Evolutionary conservation across 64 coral and sea anemone species (phyloP).

Genomic region (Pocillopora damicornis): DNA sequence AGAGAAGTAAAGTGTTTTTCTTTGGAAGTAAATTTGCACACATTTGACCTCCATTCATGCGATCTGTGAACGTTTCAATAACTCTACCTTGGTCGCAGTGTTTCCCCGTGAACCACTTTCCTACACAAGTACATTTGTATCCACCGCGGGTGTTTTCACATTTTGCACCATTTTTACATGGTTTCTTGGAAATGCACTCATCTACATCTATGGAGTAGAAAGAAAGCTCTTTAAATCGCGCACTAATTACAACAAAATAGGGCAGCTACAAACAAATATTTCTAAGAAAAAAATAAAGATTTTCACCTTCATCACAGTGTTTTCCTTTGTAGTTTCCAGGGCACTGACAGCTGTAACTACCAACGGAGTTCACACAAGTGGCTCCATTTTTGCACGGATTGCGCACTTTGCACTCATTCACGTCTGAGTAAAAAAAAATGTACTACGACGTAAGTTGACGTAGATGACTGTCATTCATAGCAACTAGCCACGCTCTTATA

Average conservation of each 20-base stretch:
- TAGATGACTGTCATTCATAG: not conserved
- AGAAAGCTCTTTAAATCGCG: not conserved
- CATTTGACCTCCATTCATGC: no score
- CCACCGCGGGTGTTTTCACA: not conserved
- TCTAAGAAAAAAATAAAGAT: not conserved
- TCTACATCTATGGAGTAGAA: not conserved
- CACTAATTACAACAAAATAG: no score
- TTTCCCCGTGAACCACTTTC: not conserved
- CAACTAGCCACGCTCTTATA: no score
- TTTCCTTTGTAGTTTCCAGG: slow-evolving; percentile 24
- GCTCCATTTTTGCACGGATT: slow-evolving; percentile 25
- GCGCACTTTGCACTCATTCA: slow-evolving; percentile 8
- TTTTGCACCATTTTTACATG: not conserved
- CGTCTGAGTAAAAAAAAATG: not conserved
- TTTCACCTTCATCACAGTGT: slow-evolving; percentile 20
- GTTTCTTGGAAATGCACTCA: not conserved
- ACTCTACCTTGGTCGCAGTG: not conserved
- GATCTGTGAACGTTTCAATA: no score
- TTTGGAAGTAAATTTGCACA: no score
- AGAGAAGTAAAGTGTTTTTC: no score
- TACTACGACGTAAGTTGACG: not conserved
- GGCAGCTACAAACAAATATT: not conserved
- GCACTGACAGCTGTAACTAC: slow-evolving; percentile 26
- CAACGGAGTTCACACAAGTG: slow-evolving; percentile 7
- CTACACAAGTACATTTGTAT: not conserved